Evolutionary conservation across 92 coral and sea anemone species (phyloP), one percentile per base, ranked within the genome.

Genomic region (Siderastrea siderea): DNA sequence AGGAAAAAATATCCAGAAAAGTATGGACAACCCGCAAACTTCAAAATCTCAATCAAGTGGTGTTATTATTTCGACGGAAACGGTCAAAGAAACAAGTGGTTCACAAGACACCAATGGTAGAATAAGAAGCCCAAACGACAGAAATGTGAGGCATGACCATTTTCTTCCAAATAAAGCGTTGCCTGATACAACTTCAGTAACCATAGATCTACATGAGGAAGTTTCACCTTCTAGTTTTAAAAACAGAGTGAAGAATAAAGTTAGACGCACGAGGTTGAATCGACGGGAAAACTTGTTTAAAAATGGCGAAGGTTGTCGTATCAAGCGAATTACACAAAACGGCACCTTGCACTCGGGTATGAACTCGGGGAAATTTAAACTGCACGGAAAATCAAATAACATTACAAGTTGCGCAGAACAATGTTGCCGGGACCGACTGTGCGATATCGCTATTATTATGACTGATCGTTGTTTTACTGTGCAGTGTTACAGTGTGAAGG

Each of bases 401-500:
- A 90, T 90, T 59, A 81, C 91, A 52, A 79, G 66, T 16, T 90
- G 93, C 57, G 84, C 84, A 26, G 62, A 75, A 3, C 84, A 50
- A 1, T 90, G 93, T 43, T 90, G 93, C 86, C 47, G 59, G 55
- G 80, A 80, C 70, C 84, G 53, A 6, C 74, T 71, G n/a, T 90
- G 93, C 58, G 93, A 90, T 54, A 75, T 90, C n/a, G 93, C 93
- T 14, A 78, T 90, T 43, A 75, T 90, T 48, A 90, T 90, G 93
- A 78, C 91, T 2, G 88, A 68, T 47, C 89, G 84, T 11, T 90
- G 93, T 71, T 90, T 86, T 9, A 90, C 90, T 68, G 93, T 90
- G 84, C 91, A 86, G 60, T 90, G 93, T 66, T 80, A 63, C 45
- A 90, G 93, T 71, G 53, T 44, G 71, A 14, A 17, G 49, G 74